A percentile compares a stretch with the other conserved stretches of the same genome.
Conservation (phyloP, 2,113 vertebrate species). For the Tupaia tana region DNA sequence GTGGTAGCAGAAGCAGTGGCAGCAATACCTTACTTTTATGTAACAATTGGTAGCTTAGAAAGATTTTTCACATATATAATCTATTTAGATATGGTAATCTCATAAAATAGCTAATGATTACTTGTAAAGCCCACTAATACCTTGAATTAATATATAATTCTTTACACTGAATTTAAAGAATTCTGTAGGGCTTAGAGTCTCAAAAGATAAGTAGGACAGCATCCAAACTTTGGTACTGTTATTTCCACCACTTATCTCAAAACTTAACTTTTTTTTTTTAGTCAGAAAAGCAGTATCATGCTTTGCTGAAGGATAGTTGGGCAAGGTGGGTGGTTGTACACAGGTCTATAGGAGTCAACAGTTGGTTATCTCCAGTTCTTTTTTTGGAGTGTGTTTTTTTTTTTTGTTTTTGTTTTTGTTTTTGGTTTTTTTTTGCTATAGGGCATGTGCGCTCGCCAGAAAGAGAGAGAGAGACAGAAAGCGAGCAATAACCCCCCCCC, state of each 20-base stretch:
- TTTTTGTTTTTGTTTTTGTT: no score
- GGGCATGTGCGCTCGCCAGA: no score
- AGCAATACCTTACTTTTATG: not conserved
- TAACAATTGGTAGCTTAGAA: not conserved
- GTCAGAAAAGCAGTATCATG: not conserved
- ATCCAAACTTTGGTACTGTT: not conserved
- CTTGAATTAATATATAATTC: not conserved
- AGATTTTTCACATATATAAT: not conserved
- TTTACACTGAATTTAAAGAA: slow-evolving; percentile 29
- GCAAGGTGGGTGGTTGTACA: not conserved
- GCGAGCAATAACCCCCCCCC: no score
- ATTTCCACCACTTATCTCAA: not conserved
- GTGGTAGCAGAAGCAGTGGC: not conserved
- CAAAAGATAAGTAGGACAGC: not conserved
- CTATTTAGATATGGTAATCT: slow-evolving; percentile 19
- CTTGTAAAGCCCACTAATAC: not conserved
- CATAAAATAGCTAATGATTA: not conserved
- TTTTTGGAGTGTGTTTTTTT: no score
- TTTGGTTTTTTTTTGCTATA: no score
- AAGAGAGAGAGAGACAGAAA: no score
- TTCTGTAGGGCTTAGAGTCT: not conserved
- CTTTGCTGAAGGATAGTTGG: not conserved
- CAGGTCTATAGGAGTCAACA: not conserved
- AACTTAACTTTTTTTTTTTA: not conserved
- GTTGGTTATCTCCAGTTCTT: not conserved